A percentile compares a stretch with the other conserved stretches of the same genome.
These are phyloP conservation scores for Syrista parreyssii DNA, from an alignment of 2,888 invertebrate species.

Conservation along the genomic window DNA sequence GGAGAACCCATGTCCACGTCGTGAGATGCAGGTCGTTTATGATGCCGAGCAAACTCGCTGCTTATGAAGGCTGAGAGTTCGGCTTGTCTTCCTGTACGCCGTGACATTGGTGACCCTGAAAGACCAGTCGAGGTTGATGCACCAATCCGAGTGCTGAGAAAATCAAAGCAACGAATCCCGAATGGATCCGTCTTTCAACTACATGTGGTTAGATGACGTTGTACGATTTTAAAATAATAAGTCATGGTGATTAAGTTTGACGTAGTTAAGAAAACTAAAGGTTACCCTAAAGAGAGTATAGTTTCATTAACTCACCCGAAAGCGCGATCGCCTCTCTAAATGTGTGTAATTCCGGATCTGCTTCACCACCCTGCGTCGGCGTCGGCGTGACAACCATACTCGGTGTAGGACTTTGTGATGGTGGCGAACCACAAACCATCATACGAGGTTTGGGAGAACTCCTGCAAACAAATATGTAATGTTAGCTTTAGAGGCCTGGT, in stretches of 20 bases:
- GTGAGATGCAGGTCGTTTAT: constrained; percentile 77
- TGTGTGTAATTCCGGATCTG: constrained; percentile 76
- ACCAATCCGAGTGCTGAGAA: too few relatives aligned
- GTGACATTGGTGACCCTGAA: constrained; percentile 65
- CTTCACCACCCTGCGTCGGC: constrained; percentile 62
- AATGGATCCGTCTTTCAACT: too few relatives aligned
- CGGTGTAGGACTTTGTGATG: constrained; percentile 66
- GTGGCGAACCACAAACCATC: constrained; percentile 63
- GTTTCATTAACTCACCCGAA: constrained; percentile 64
- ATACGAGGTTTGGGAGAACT: constrained; percentile 69
- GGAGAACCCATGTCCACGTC: constrained; percentile 84
- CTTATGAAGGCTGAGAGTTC: constrained; percentile 80
- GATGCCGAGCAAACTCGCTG: constrained; percentile 79
- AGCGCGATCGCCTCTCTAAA: constrained; percentile 80
- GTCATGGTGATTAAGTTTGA: too few relatives aligned
- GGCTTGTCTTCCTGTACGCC: constrained; percentile 67
- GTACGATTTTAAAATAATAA: too few relatives aligned
- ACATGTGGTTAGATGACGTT: too few relatives aligned
- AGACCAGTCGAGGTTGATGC: constrained; percentile 1
- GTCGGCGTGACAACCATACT: constrained; percentile 64
- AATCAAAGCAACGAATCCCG: too few relatives aligned
- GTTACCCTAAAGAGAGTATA: too few relatives aligned
- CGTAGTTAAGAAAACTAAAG: too few relatives aligned
- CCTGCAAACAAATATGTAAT: constrained; percentile 46
- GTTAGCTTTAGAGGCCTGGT: too few relatives aligned